Evolutionary conservation across 2,888 invertebrate genomes (phyloP), one percentile per base, ranked within the genome.

Genomic region (Chironomus tentans): DNA sequence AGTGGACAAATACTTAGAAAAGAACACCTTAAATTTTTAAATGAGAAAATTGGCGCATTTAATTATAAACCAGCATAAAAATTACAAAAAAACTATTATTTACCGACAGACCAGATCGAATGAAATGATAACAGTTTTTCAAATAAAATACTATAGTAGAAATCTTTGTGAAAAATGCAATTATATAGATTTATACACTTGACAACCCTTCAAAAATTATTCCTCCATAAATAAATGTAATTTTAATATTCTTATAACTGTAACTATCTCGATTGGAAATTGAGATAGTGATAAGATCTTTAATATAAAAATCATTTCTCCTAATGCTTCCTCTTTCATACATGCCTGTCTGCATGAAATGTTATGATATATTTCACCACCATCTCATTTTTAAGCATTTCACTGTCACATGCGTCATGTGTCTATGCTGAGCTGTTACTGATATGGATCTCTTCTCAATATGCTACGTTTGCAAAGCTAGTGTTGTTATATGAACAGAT

Each of bases 371-470:
- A 61, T 61, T 38, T 73, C 62, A 73, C 68, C 71, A 56, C 61
- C 61, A 71, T 38, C 28, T 56, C 18, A 21, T 70, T 70, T 48
- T 71, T 48, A 48, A 24, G 21, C 24, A 28, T 15, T 48, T 71
- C 18, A 72, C 72, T 72, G 72, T 72, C 72, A 71, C 71, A 70
- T 70, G 70, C 70, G 48, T 71, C 56, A 61, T 61, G 62, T 72
- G 62, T 72, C 61, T 15, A 56, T 56, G 56, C 18, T 56, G 62
- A 15, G 18, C 38, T 61, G 72, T 62, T 61, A 56, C 46, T 46
- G 72, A 72, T 61, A 72, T 61, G n/a, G 13, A 61, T 62, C 61
- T 72, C 24, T 56, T 15, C 24, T 72, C 72, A 72, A 72, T 72
- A 50, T 71, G 71, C 71, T 28, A 22, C 21, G 47, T 70, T 47